Evolutionary conservation across 1,140 invertebrate species (phyloP), one percentile per base, ranked within the genome.

Genomic region (Berghia stephanieae): DNA sequence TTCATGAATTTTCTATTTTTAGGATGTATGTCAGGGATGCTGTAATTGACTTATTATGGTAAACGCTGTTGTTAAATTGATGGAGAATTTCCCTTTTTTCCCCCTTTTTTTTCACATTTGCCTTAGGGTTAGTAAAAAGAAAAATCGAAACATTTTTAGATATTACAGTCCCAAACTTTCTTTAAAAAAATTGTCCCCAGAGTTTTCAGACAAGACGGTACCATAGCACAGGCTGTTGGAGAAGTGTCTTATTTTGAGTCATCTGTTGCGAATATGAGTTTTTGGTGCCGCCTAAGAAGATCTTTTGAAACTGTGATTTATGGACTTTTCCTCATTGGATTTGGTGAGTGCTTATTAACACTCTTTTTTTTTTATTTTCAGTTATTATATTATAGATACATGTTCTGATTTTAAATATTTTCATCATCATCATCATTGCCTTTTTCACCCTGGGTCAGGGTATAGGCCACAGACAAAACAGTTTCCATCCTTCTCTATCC

Each of bases 251-350:
- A 74, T 49, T 44, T 83, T 27, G 72, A 81, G 46, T 78, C 80
- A 18, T 31, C 38, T 18, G 79, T 80, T 8, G 78, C 82, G 18
- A 38, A 57, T n/a, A 81, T 81, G 80, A 60, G 73, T 2, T 60
- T 81, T 10, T 60, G 44, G n/a, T 83, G 82, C 66, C 73, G 82
- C 16, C 40, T 83, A 40, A n/a, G 52, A 18, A 72, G 77, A n/a
- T 81, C 82, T 31, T 78, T 83, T 52, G 66, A 55, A 21, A 57
- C 68, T 8, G 78, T 81, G 34, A 74, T 79, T 24, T 79, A 67
- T 68, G 46, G 49, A n/a, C 13, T 83, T 21, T 71, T 78, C 42
- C 13, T 80, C 16, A 18, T 78, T 18, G 18, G 76, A 34, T 16
- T 60, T n/a, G 79, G 79, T 80, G 24, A 71, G 78, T 78, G 8